A percentile compares a stretch with the other conserved stretches of the same genome.
Conservation (phyloP, 2,797 vertebrate genomes). For the Neosilurus hyrtlii region DNA sequence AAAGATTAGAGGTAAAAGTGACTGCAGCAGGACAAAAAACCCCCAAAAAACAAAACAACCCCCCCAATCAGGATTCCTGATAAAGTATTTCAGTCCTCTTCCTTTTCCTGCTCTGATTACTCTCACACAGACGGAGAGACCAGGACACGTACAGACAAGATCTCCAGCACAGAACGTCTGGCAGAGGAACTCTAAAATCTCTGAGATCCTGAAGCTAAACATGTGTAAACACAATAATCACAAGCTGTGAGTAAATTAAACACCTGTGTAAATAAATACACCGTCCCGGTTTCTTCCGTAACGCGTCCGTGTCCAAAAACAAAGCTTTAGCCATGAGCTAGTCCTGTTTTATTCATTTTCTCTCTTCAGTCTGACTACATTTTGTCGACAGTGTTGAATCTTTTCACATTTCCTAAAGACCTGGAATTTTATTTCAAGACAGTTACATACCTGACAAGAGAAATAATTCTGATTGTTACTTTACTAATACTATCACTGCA, state of each 20-base stretch:
- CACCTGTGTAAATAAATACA: neutral
- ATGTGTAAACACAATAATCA: too few relatives aligned
- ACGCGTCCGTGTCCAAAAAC: too few relatives aligned
- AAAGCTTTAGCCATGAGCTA: neutral
- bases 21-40: neutral
- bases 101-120: neutral
- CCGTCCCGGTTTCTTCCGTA: neutral
- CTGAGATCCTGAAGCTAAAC: neutral
- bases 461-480: neutral
- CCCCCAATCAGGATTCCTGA: too few relatives aligned
- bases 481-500: neutral
- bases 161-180: neutral
- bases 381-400: too few relatives aligned
- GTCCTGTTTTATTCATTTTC: too few relatives aligned
- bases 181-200: neutral
- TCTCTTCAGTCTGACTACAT: too few relatives aligned
- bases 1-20: neutral
- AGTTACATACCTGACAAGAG: neutral
- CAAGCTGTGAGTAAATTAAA: neutral
- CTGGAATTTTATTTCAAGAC: neutral
- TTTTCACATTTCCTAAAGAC: neutral
- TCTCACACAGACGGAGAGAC: neutral
- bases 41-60: neutral
- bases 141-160: neutral
- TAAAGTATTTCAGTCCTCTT: neutral